Evolutionary conservation across 2,113 vertebrate species (phyloP).

Genomic region (Syngnathoides biaculeatus): DNA sequence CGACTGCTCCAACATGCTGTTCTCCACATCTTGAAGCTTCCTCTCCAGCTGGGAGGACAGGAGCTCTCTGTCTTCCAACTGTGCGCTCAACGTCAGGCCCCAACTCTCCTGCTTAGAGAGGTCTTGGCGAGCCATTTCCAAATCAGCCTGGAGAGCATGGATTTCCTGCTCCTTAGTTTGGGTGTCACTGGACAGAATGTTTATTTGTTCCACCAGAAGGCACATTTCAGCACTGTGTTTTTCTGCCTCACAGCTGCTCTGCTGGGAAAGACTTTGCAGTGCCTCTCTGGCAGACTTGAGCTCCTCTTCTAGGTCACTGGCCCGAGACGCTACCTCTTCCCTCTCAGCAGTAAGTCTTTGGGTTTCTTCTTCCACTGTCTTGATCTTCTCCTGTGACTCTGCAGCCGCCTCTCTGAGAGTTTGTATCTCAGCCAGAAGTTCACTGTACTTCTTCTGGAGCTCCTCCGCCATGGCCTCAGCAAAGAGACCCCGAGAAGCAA

Average conservation of each 20-base stretch:
- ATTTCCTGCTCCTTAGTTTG: constrained; percentile 82
- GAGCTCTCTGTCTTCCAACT: constrained; percentile 74
- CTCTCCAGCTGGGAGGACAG: constrained; percentile 65
- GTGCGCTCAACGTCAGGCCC: constrained; percentile 69
- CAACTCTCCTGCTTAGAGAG: constrained; percentile 74
- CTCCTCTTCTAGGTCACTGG: constrained; percentile 56
- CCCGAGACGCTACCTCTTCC: constrained; percentile 68
- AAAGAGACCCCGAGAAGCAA: constrained; percentile 48
- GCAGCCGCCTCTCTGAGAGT: constrained; percentile 66
- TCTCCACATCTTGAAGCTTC: constrained; percentile 62
- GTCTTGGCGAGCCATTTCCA: constrained; percentile 70
- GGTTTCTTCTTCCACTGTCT: constrained; percentile 50
- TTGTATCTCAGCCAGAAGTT: constrained; percentile 75
- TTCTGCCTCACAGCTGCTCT: constrained; percentile 66
- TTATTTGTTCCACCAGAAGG: constrained; percentile 80
- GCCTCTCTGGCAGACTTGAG: constrained; percentile 66
- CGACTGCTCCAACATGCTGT: constrained; percentile 71
- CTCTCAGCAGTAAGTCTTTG: constrained; percentile 65
- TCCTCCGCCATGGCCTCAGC: constrained; percentile 69
- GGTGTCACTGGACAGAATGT: constrained; percentile 75
- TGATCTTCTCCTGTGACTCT: constrained; percentile 71
- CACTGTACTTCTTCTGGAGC: constrained; percentile 71
- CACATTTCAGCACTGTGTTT: constrained; percentile 59
- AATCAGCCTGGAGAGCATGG: constrained; percentile 76
- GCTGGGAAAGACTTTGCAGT: constrained; percentile 64